Base-by-base conservation (phyloP, 2,888 invertebrate genomes). In the Tortricodes alternella region DNA sequence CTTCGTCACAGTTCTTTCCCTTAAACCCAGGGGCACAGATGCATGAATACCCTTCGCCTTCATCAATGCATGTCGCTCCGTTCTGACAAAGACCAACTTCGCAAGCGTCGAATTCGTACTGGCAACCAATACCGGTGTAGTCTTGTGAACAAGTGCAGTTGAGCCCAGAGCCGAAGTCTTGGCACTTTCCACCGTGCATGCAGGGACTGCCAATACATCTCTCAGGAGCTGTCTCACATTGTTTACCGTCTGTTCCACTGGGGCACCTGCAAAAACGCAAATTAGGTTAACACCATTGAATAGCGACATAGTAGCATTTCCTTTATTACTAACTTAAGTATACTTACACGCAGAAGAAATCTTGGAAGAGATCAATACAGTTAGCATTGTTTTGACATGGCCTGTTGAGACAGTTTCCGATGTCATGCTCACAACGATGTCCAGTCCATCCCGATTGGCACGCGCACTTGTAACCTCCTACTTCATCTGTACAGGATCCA, bases 191-290 rank as follows among this genome's bases (percentile, higher is more conserved):
- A 39, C 96, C 97, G 73, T 99, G 98, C 96, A 98, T 98, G 78
- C 98, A 99, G 3, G 97, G 97, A 71, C 95, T 95, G 19, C 97
- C 97, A 59, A 97, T 96, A 77, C 97, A 97, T 62, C 98, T 93
- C 84, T 98, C 98, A 2, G 98, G 98, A 0, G 98, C 98, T 0
- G 97, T 97, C 86, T 98, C 98, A 80, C 99, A 99, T 79, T 98
- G 96, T 83, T 98, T 98, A 7, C 98, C 99, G 74, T 98, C 98
- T 0, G 98, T 98, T 68, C 98, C 98, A 62, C 96, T 97, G 39
- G 97, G 97, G 73, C 98, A 98, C 6, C 95, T 95, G 68, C 48
- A 78, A 78, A 58, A 29, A 38, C n/a, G n/a, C n/a, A 9, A 43
- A 29, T 35, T n/a, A 32, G 16, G 3, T 11, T n/a, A 46, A 13